Evolutionary conservation across 2,888 invertebrate species (phyloP).

Genomic region (Opisthograptis luteolata): DNA sequence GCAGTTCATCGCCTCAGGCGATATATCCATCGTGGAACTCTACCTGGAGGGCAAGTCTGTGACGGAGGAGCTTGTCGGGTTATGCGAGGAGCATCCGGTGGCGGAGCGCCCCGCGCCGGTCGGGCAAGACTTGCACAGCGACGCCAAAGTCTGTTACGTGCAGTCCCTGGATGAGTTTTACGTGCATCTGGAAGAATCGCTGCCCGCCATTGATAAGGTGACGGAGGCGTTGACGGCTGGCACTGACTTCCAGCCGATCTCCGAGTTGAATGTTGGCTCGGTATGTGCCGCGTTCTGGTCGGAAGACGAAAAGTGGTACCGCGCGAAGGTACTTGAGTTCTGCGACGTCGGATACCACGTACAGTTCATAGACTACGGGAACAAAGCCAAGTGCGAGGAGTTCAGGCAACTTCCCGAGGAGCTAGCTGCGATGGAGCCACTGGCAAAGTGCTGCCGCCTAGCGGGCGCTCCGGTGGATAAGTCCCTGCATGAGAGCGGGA

Average conservation of each 20-base stretch:
- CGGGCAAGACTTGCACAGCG: slow-evolving; percentile 72
- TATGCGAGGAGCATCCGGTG: slow-evolving; percentile 73
- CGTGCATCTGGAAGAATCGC: slow-evolving; percentile 86
- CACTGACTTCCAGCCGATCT: slow-evolving; percentile 75
- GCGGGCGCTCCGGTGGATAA: slow-evolving; percentile 72
- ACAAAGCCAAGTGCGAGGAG: slow-evolving; percentile 85
- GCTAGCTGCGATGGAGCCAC: slow-evolving; percentile 80
- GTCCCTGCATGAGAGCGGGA: slow-evolving; percentile 69
- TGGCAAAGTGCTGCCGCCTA: slow-evolving; percentile 87
- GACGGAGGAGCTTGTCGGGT: slow-evolving; percentile 82
- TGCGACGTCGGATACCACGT: slow-evolving; percentile 84
- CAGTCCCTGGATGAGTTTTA: slow-evolving; percentile 90
- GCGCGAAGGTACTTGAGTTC: slow-evolving; percentile 85
- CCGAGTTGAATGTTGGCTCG: slow-evolving; percentile 84
- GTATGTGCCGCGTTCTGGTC: slow-evolving; percentile 87
- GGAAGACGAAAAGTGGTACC: slow-evolving; percentile 88
- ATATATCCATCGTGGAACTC: slow-evolving; percentile 87
- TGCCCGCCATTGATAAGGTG: slow-evolving; percentile 85
- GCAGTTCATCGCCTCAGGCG: slow-evolving; percentile 86
- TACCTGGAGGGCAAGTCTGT: slow-evolving; percentile 86
- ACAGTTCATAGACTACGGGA: slow-evolving; percentile 88
- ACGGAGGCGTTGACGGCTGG: slow-evolving; percentile 82
- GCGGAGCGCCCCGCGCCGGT: slow-evolving; percentile 70
- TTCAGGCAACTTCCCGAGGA: slow-evolving; percentile 86
- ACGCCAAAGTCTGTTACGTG: slow-evolving; percentile 87